Evolutionary conservation across 1,140 invertebrate genomes (phyloP), one percentile per base, ranked within the genome.

Genomic region (Odontomachus brunneus): DNA sequence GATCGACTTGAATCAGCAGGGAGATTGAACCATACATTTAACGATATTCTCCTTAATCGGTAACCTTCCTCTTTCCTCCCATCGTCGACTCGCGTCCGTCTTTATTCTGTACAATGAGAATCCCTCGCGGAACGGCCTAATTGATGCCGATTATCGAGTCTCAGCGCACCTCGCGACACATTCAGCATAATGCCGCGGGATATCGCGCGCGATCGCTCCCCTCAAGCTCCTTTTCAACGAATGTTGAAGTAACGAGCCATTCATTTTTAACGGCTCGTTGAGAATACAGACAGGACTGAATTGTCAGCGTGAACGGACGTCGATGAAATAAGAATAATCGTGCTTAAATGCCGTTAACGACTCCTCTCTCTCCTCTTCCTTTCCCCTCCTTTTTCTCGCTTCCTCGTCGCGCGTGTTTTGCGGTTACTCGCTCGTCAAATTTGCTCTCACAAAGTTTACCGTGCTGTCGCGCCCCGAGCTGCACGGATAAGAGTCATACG

Each of bases 341-440:
- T n/a, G 19, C 49, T 80, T 38, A 63, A 38, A 29, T n/a, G 7
- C 24, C 17, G 29, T 33, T 75, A 63, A 63, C 44, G 22, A 22
- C 44, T 57, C 14, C 69, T 26, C 38, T 9, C 38, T 44, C 38
- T n/a, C n/a, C n/a, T n/a, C 38, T 44, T 44, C 38, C 9, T 7
- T 44, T 11, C 9, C 38, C 38, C 0, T 44, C 38, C 9, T 7
- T 11, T 44, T 44, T 44, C 2, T 33, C 29, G 2, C 29, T 33
- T 5, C 38, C 38, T 44, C 9, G 38, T 11, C 0, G 4, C 38
- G 12, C 14, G n/a, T 24, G 48, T 59, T 71, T 24, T 9, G 9
- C 33, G 24, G 15, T 15, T 71, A 66, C 15, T 76, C 60, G 44
- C 24, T 76, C 55, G 48, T 33, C 29, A 76, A 76, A 66, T 76